Evolutionary conservation across 2,113 vertebrate genomes (phyloP), one percentile per base, ranked within the genome.

Genomic region (Corythornis vintsioides): DNA sequence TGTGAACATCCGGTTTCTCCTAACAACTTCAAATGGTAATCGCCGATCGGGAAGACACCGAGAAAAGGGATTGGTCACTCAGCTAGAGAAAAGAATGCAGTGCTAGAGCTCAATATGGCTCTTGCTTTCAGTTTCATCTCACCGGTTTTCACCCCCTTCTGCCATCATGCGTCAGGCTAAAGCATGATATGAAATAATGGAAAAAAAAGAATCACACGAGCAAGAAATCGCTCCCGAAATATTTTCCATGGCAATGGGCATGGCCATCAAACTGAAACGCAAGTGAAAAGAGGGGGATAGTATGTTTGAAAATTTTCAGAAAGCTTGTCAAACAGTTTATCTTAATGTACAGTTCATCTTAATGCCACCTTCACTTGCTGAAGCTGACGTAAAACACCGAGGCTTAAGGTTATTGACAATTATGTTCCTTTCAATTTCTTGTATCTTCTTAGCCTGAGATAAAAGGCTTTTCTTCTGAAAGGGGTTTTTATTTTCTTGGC

Each of bases 131-230:
- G n/a, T 76, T 80, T 59, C 57, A 53, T 25, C 83, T 72, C 42
- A 38, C 29, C 45, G 40, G 72, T 69, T 81, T 73, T 66, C 86
- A 79, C n/a, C 29, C 66, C 94, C 70, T 90, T 86, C 86, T 89
- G 93, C 80, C 73, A 70, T 64, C 65, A 40, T 24, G n/a, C 82
- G 66, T 78, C 59, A 82, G 61, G 33, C 35, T 86, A 53, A 72
- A 78, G 77, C 28, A 74, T 24, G 59, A 9, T 56, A 60, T 31
- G 26, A 92, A 81, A 72, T 40, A 69, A n/a, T 82, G 24, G 40
- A 76, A 52, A 90, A 88, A 71, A 7, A 78, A 78, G 38, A 38
- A 52, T 71, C 20, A 47, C 22, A 59, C 25, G 18, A 73, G 13
- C 40, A 77, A 76, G 45, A 73, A 85, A 14, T 29, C 52, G 2